Evolutionary conservation across 2,888 invertebrate genomes (phyloP).

Genomic region (Plebejus anna): DNA sequence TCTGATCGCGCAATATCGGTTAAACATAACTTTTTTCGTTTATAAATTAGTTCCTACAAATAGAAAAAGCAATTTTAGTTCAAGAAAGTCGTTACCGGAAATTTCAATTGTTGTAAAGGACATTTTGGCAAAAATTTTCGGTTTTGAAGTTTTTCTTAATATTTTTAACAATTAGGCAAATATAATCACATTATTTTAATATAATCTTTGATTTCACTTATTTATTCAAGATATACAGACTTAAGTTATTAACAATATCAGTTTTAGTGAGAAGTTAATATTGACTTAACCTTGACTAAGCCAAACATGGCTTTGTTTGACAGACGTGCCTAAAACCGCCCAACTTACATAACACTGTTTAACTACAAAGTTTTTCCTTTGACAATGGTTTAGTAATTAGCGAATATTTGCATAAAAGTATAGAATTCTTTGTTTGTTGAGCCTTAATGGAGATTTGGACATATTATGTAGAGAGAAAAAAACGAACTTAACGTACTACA

Average conservation of each 20-base stretch:
- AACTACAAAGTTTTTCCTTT: background rate
- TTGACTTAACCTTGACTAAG: slow-evolving; percentile 17
- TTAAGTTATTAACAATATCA: slow-evolving; percentile 11
- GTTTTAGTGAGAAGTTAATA: slow-evolving; percentile 1
- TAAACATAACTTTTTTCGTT: too few species aligned
- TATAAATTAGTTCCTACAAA: too few species aligned
- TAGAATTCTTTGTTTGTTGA: background rate
- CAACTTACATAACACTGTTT: background rate
- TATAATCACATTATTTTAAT: background rate
- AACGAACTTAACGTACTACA: background rate
- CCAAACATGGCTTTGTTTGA: slow-evolving; percentile 12
- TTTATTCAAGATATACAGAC: background rate
- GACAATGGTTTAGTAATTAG: background rate
- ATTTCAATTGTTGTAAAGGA: too few species aligned
- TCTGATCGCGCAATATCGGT: too few species aligned
- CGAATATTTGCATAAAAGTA: background rate
- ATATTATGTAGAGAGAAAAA: too few species aligned
- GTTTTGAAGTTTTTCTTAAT: too few species aligned
- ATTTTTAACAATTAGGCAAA: too few species aligned
- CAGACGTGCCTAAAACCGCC: background rate
- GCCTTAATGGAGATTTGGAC: background rate
- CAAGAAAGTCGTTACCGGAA: too few species aligned
- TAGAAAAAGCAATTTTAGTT: too few species aligned
- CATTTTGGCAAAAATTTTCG: too few species aligned
- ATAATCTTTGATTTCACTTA: background rate